Percentiles rank a stretch among this genome's conserved stretches.
phyloP scores from a whole-genome alignment of 2,888 invertebrate genomes.

The Mythimna pallens region DNA sequence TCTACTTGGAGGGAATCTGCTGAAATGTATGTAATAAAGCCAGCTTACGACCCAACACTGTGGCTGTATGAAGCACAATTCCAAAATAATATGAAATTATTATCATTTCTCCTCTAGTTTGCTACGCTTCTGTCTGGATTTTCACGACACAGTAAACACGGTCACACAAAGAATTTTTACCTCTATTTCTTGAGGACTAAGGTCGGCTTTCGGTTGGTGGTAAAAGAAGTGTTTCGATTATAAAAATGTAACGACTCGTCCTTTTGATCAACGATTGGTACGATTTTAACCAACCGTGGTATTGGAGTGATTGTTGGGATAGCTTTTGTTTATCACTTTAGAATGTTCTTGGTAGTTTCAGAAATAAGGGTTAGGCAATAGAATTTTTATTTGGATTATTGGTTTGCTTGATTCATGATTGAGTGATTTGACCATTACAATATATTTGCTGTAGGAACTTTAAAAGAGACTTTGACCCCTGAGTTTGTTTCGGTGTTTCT shows the following conservation, averaged over 20 bases:
- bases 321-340: constrained; percentile 51
- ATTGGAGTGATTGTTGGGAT: constrained; percentile 51
- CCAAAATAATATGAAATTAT: constrained; percentile 70
- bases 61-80: constrained; percentile 64
- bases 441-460: too few species aligned
- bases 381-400: constrained; percentile 10
- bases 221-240: constrained; percentile 46
- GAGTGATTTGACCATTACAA: too few species aligned
- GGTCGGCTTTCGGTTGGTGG: constrained; percentile 37
- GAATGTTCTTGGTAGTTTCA: constrained; percentile 25
- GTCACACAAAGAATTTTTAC: constrained; percentile 17
- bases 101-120: constrained; percentile 64
- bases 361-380: background rate
- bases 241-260: constrained; percentile 56
- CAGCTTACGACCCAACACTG: constrained; percentile 64
- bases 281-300: constrained; percentile 57
- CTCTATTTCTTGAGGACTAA: constrained; percentile 24
- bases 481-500: too few species aligned
- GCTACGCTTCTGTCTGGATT: constrained; percentile 58
- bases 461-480: too few species aligned
- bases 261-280: constrained; percentile 62
- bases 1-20: constrained; percentile 65
- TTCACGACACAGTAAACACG: constrained; percentile 64
- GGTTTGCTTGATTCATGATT: background rate
- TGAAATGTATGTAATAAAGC: constrained; percentile 68